These are phyloP conservation scores for Brachionus asplanchnoidis DNA, from an alignment of 1,140 invertebrate species.

Conservation along the genomic window DNA sequence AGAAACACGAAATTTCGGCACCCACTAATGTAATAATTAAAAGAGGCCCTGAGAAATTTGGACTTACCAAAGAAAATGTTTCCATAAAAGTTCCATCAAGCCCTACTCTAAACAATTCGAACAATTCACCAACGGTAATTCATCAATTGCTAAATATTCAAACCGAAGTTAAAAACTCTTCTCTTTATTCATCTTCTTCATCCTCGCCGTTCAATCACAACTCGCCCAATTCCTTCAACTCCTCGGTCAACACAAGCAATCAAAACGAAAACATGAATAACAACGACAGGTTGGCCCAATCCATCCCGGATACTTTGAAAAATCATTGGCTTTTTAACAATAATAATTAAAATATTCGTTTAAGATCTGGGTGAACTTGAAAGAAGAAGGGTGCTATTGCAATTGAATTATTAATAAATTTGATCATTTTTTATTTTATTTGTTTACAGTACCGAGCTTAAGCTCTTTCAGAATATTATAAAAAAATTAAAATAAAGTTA, in stretches of 20 bases:
- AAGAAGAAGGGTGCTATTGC: not conserved
- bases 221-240: conserved; percentile 6
- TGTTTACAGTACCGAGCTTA: too few relatives aligned
- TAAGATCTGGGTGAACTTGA: not conserved
- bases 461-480: too few relatives aligned
- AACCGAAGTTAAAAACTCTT: not conserved
- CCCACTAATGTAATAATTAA: conserved; percentile 98
- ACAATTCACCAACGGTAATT: not conserved
- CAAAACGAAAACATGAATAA: not conserved
- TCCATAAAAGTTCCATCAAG: not conserved
- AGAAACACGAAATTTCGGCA: conserved; percentile 73
- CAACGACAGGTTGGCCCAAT: not conserved
- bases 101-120: not conserved
- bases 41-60: conserved; percentile 49
- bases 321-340: not conserved
- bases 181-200: conserved; percentile 21
- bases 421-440: too few relatives aligned
- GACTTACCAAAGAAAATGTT: not conserved
- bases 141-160: conserved; percentile 15
- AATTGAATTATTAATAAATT: not conserved
- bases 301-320: not conserved
- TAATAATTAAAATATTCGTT: not conserved
- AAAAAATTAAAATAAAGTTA: too few relatives aligned
- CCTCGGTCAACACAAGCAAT: not conserved
- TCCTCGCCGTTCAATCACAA: not conserved